Conservation (phyloP, 2,888 invertebrate species). For the Plutella xylostella region DNA sequence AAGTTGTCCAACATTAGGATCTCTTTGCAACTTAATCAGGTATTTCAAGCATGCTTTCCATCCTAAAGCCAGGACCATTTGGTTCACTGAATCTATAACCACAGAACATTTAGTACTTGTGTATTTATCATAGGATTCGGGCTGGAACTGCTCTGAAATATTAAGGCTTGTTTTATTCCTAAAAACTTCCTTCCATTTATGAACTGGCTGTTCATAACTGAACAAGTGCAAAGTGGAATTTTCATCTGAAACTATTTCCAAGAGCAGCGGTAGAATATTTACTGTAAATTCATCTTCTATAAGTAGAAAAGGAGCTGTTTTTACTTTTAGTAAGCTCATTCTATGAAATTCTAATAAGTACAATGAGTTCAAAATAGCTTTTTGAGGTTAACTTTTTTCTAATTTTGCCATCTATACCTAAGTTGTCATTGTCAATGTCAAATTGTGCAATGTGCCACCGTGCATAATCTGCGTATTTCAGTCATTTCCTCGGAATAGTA, state of each 20-base stretch:
- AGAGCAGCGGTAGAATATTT: conserved; percentile 42
- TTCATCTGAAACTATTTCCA: conserved; percentile 32
- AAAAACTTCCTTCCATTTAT: conserved; percentile 40
- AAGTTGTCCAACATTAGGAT: conserved; percentile 34
- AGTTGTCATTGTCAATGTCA: too few species aligned
- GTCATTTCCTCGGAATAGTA: too few species aligned
- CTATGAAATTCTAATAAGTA: too few species aligned
- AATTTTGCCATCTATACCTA: too few species aligned
- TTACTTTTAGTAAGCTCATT: conserved; percentile 49
- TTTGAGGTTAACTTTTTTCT: too few species aligned
- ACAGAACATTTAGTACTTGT: conserved; percentile 30
- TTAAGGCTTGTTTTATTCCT: conserved; percentile 25
- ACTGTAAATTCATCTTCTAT: conserved; percentile 48
- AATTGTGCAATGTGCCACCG: too few species aligned
- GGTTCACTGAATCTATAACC: conserved; percentile 53
- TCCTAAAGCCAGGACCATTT: conserved; percentile 45
- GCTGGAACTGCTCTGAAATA: conserved; percentile 31
- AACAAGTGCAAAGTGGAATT: conserved; percentile 32
- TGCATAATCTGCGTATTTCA: too few species aligned
- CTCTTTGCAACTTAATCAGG: conserved; percentile 28
- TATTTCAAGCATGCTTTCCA: conserved; percentile 42
- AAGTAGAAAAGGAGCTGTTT: conserved; percentile 39
- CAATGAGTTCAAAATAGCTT: too few species aligned
- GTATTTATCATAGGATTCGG: conserved; percentile 24
- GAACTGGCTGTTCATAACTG: conserved; percentile 43